Percentiles rank a stretch among this genome's conserved stretches.
phyloP scores from a whole-genome alignment of 2,797 vertebrate genomes.

The Allobates femoralis region DNA sequence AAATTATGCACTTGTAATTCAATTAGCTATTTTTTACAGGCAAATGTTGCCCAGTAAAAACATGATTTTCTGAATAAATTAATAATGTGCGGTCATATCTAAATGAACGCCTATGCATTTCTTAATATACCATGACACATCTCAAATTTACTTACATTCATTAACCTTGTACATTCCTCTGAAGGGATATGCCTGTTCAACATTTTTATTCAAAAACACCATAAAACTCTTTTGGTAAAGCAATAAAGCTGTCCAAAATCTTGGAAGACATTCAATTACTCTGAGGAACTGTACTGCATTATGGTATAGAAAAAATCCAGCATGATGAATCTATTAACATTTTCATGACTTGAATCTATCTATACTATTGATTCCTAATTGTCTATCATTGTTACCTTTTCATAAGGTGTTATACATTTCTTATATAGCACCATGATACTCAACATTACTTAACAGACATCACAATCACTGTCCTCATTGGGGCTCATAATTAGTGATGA shows the following conservation, averaged over 20 bases:
- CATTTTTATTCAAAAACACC: slow-evolving; percentile 11
- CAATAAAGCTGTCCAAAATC: background rate
- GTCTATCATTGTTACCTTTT: too few species aligned
- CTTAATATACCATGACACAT: slow-evolving; percentile 52
- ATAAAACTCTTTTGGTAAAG: background rate
- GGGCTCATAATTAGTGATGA: too few species aligned
- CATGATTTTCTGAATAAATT: slow-evolving; percentile 50
- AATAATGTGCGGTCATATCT: slow-evolving; percentile 41
- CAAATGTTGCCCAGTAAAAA: slow-evolving; percentile 37
- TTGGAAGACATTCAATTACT: background rate
- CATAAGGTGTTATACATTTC: too few species aligned
- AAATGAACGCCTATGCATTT: slow-evolving; percentile 45
- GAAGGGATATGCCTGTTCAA: slow-evolving; percentile 14
- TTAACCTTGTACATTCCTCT: slow-evolving; percentile 45
- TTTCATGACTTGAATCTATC: background rate
- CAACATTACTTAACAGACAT: too few species aligned
- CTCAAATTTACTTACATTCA: slow-evolving; percentile 47
- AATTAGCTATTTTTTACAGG: slow-evolving; percentile 53
- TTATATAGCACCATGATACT: too few species aligned
- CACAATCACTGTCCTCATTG: too few species aligned
- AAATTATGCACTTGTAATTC: slow-evolving; percentile 43
- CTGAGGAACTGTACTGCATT: background rate
- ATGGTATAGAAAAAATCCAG: background rate
- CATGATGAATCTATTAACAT: background rate
- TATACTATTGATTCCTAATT: too few species aligned